Base-by-base conservation (phyloP, 2,888 invertebrate species). In the Monopis laevigella region DNA sequence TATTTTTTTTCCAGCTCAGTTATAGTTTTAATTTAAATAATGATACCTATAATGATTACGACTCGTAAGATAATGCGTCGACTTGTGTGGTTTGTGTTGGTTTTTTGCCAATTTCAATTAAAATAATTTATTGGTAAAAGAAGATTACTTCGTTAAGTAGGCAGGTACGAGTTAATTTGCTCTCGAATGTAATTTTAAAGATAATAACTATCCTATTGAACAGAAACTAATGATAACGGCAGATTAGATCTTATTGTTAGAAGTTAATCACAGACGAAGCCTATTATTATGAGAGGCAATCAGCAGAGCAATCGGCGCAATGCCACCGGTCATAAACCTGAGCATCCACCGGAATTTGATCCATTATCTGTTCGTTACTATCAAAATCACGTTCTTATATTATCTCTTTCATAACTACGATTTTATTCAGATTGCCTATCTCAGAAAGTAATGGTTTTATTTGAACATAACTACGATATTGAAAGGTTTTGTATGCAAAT, bases 171-270 rank as follows among this genome's bases (percentile, higher is more conserved):
- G n/a, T n/a, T n/a, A n/a, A n/a, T n/a, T n/a, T n/a, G n/a, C n/a
- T n/a, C n/a, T n/a, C n/a, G n/a, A n/a, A n/a, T n/a, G n/a, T n/a
- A n/a, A n/a, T 32, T 32, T 32, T 17, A 32, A 32, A 32, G 32
- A 32, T 32, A 16, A 32, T 32, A 32, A 16, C 32, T 10, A 8
- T 13, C 17, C 32, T 32, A 32, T 32, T 32, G 16, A 16, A 6
- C 28, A 4, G 11, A 7, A 28, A 28, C 17, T 32, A 32, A 17
- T 32, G 32, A 32, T 36, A 21, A 21, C 21, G 21, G 21, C 10
- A 36, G 36, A 36, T 36, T 36, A 36, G 21, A 36, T 36, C 36
- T 21, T 21, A 36, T 36, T 36, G 36, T 36, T 21, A 18, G 21
- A 21, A 36, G 13, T 36, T 36, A 36, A 36, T 36, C 36, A 36